These are phyloP conservation scores for Epinotia demarniana DNA, from an alignment of 2,888 invertebrate genomes.

Conservation along the genomic window DNA sequence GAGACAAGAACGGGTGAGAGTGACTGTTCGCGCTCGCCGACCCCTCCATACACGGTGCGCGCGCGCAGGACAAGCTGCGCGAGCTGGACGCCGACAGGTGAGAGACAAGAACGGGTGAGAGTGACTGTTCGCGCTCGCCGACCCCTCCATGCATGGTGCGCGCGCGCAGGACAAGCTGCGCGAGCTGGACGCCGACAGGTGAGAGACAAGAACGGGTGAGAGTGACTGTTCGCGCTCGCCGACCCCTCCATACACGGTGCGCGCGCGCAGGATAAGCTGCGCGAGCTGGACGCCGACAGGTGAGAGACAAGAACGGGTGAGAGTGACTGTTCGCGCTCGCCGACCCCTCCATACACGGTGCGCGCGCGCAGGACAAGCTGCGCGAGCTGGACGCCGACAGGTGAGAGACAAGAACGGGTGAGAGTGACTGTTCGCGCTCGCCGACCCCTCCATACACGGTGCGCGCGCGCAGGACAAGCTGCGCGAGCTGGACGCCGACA, in stretches of 20 bases:
- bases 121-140: slow-evolving; percentile 79
- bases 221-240: slow-evolving; percentile 63
- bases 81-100: slow-evolving; percentile 82
- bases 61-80: slow-evolving; percentile 89
- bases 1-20: slow-evolving; percentile 50
- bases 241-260: slow-evolving; percentile 95
- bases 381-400: slow-evolving; percentile 75
- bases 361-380: slow-evolving; percentile 89
- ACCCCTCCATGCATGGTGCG: slow-evolving; percentile 93
- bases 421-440: slow-evolving; percentile 62
- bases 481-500: slow-evolving; percentile 76
- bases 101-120: slow-evolving; percentile 54
- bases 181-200: slow-evolving; percentile 81
- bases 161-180: slow-evolving; percentile 89
- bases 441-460: slow-evolving; percentile 94
- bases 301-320: slow-evolving; percentile 71
- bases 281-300: slow-evolving; percentile 77
- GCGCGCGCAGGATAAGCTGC: slow-evolving; percentile 89
- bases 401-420: slow-evolving; percentile 75
- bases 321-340: slow-evolving; percentile 63
- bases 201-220: slow-evolving; percentile 57
- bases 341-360: slow-evolving; percentile 94
- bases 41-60: slow-evolving; percentile 92
- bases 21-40: slow-evolving; percentile 85
- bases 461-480: slow-evolving; percentile 89